Base-by-base conservation (phyloP, 2,113 vertebrate genomes). In the Sinosuthora webbiana region DNA sequence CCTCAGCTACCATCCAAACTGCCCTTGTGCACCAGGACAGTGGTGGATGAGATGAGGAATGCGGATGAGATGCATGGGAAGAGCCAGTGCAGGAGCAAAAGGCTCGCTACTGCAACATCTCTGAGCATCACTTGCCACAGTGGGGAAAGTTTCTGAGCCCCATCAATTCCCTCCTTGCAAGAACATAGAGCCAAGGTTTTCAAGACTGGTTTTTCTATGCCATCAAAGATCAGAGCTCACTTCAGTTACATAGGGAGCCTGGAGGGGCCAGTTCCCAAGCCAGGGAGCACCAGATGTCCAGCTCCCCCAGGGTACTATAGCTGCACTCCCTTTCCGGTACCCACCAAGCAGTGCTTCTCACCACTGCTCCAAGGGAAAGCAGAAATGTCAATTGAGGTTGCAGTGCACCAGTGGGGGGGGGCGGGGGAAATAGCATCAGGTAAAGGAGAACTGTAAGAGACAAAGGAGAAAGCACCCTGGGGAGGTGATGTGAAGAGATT, bases 401-500 rank as follows among this genome's bases (percentile, higher is more conserved):
- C 52, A 85, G 7, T 35, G 49, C n/a, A 76, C 18, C 60, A n/a
- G 41, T 11, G 35, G 67, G 47, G 35, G 67, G 47, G 28, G 35
- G 67, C 33, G 23, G 33, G 70, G 39, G 79, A 76, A 56, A 56
- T 30, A 83, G 76, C 55, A 55, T 59, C 64, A 87, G 84, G 62
- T 93, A 83, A 95, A 85, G 37, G 49, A 87, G 63, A 87, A 70
- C 23, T 45, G 55, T 23, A 67, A 93, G 62, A 94, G 44, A 77
- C 55, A 89, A 80, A 84, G 47, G 25, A 94, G 55, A 94, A 56
- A 60, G 62, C 53, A 94, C 79, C 80, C 77, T 67, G 41, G 52
- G 71, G 68, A 91, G 67, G 65, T 23, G n/a, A 84, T 71, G 45
- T 92, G 77, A 94, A 92, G 31, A 93, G 75, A 93, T 92, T 53